phyloP scores from a whole-genome alignment of 2,113 vertebrate genomes.

The Odocoileus virginianus region DNA sequence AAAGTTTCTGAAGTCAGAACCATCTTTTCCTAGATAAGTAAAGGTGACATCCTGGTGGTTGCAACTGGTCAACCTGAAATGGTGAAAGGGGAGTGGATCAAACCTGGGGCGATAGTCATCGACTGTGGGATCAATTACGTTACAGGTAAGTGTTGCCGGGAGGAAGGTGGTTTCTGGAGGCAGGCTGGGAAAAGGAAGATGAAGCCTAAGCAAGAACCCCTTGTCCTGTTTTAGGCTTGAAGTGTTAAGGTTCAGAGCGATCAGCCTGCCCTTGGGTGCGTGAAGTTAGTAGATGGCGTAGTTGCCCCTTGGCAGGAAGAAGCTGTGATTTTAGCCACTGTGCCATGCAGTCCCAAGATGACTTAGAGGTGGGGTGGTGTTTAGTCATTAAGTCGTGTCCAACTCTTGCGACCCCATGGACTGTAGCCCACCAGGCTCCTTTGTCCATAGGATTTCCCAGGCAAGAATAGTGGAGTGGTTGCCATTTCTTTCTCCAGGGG shows the following conservation, averaged over 20 bases:
- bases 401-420: background rate
- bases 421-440: background rate
- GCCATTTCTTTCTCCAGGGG: background rate
- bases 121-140: constrained; percentile 98
- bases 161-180: background rate
- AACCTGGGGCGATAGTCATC: constrained; percentile 94
- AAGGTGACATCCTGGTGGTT: constrained; percentile 96
- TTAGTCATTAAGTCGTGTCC: background rate
- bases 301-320: background rate
- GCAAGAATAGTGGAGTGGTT: background rate
- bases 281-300: background rate
- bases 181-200: background rate
- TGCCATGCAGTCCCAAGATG: background rate
- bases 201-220: background rate
- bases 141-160: constrained; percentile 82
- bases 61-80: constrained; percentile 95
- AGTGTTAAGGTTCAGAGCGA: background rate
- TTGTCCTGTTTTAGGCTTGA: background rate
- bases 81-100: constrained; percentile 98
- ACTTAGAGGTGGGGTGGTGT: background rate
- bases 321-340: background rate
- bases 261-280: fast-evolving
- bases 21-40: constrained; percentile 79
- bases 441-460: background rate
- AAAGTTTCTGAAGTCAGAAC: constrained; percentile 1